Evolutionary conservation across 2,888 invertebrate species (phyloP).

Genomic region (Folsomia manolachei): DNA sequence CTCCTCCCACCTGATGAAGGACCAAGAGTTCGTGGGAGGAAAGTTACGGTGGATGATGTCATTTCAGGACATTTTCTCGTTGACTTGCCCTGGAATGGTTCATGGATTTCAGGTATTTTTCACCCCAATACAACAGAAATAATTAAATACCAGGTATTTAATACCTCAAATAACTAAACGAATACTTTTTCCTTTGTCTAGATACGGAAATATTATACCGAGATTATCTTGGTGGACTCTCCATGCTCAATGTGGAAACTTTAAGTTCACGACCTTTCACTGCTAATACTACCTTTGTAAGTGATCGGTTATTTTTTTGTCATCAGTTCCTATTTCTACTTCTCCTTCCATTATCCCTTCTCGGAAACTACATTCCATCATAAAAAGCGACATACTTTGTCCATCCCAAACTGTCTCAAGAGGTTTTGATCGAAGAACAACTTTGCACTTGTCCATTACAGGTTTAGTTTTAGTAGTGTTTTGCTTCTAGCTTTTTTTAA

Average conservation of each 20-base stretch:
- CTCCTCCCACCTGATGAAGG: slow-evolving; percentile 77
- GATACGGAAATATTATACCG: slow-evolving; percentile 74
- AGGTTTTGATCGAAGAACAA: too few relatives aligned
- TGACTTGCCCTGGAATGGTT: slow-evolving; percentile 71
- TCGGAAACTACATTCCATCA: too few relatives aligned
- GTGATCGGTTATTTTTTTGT: too few relatives aligned
- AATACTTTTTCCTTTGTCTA: slow-evolving; percentile 53
- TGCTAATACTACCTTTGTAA: slow-evolving; percentile 79
- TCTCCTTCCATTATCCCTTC: too few relatives aligned
- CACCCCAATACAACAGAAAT: neutral
- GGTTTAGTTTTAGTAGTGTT: too few relatives aligned
- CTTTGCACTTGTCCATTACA: too few relatives aligned
- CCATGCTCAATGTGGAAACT: slow-evolving; percentile 73
- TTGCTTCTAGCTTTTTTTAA: too few relatives aligned
- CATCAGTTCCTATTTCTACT: too few relatives aligned
- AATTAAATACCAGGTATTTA: neutral
- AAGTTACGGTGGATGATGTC: slow-evolving; percentile 68
- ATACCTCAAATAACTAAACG: neutral
- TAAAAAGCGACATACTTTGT: too few relatives aligned
- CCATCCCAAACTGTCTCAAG: too few relatives aligned
- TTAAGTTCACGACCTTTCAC: slow-evolving; percentile 71
- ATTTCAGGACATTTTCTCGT: slow-evolving; percentile 53
- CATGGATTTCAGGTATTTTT: slow-evolving; percentile 67
- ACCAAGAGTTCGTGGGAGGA: slow-evolving; percentile 65
- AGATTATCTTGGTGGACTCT: slow-evolving; percentile 73